These are phyloP conservation scores for Anoplopoma fimbria DNA, from an alignment of 2,113 vertebrate genomes.

Conservation along the genomic window DNA sequence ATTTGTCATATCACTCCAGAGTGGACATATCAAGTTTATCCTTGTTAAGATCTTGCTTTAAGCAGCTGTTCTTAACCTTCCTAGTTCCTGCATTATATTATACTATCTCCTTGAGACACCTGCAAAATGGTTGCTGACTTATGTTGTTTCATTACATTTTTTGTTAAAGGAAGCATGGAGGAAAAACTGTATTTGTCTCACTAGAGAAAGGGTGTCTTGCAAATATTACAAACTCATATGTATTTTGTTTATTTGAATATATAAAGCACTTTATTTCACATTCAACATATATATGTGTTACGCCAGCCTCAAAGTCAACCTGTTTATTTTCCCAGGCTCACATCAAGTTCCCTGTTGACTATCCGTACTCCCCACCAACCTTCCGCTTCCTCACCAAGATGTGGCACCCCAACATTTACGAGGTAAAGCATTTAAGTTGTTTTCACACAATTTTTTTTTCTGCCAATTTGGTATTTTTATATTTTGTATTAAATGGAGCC, in stretches of 20 bases:
- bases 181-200: background rate
- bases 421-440: slow-evolving; percentile 84
- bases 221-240: background rate
- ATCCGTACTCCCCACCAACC: slow-evolving; percentile 97
- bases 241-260: background rate
- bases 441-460: background rate
- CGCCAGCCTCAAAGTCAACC: background rate
- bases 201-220: too few species aligned
- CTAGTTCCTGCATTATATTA: background rate
- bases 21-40: background rate
- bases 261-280: background rate
- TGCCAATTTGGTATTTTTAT: background rate
- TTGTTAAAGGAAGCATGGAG: background rate
- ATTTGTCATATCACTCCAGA: background rate
- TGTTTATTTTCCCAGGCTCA: slow-evolving; percentile 88
- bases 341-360: slow-evolving; percentile 99
- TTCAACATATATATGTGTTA: background rate
- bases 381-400: slow-evolving; percentile 99
- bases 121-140: background rate
- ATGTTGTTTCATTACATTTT: background rate
- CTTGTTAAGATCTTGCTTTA: background rate
- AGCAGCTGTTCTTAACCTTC: background rate
- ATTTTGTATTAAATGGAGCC: background rate
- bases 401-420: slow-evolving; percentile 99
- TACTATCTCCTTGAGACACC: background rate